Evolutionary conservation across 2,888 invertebrate genomes (phyloP).

Genomic region (Adela reaumurella): DNA sequence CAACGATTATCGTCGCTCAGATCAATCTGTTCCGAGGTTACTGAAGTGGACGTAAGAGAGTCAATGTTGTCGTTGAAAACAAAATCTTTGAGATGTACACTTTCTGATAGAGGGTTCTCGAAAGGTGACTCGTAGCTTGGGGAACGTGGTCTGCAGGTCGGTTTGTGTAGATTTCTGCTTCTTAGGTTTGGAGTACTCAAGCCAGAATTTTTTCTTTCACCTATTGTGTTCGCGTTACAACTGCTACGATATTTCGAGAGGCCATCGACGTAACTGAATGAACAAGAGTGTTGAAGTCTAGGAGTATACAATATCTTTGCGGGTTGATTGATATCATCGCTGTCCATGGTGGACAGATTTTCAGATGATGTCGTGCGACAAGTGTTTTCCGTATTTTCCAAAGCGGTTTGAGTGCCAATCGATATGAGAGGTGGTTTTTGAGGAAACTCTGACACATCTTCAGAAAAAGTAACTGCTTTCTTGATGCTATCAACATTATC

Average conservation of each 20-base stretch:
- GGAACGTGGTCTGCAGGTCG: background rate
- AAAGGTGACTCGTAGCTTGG: background rate
- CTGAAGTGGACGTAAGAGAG: too few species aligned
- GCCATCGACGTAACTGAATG: too few species aligned
- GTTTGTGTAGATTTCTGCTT: background rate
- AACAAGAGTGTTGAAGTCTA: too few species aligned
- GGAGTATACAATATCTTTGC: too few species aligned
- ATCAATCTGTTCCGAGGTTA: too few species aligned
- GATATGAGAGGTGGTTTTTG: background rate
- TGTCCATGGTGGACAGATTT: background rate
- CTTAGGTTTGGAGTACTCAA: background rate
- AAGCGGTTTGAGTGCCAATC: background rate
- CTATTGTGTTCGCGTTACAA: too few species aligned
- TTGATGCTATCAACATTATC: constrained; percentile 24
- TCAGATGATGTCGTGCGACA: background rate
- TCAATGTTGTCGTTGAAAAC: too few species aligned
- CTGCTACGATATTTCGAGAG: too few species aligned
- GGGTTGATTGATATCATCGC: background rate
- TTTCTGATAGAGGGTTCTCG: too few species aligned
- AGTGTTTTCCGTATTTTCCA: background rate
- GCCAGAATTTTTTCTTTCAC: background rate
- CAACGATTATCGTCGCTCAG: too few species aligned
- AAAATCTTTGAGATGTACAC: too few species aligned
- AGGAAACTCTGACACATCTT: constrained; percentile 12
- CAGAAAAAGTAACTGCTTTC: constrained; percentile 28